Base-by-base conservation (phyloP, 1,140 invertebrate genomes). In the Xylocopa sonorina region DNA sequence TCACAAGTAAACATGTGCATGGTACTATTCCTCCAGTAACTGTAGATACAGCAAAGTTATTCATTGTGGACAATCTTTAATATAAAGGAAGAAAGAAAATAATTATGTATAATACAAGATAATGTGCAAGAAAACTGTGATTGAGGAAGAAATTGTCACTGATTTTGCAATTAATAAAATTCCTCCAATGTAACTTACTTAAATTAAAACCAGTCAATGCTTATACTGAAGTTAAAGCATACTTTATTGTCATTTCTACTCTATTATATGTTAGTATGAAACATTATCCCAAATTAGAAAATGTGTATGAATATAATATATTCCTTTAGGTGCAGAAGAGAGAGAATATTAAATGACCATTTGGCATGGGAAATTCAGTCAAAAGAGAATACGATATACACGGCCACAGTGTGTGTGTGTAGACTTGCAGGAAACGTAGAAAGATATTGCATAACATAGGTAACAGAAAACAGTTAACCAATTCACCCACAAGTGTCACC, bases 401-500 rank as follows among this genome's bases (percentile, higher is more conserved):
- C 53, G 46, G 18, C 21, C 29, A 76, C 16, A 78, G 55, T 50
- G n/a, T n/a, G n/a, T n/a, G n/a, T n/a, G n/a, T n/a, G 7, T 63
- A 63, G 43, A 48, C 51, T 73, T 78, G 80, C 75, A 81, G 67
- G 27, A 82, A 57, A 89, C 57, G 74, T 34, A 85, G 77, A 77
- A 29, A 87, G 68, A 81, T 57, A 74, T 84, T 77, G 81, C 85
- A 84, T 86, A 69, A 85, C 81, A 85, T 78, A 84, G 81, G 38
- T 41, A 58, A 89, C 82, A 85, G 75, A 75, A 87, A 88, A 91
- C 87, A 90, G 80, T 86, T 84, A 91, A 79, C 86, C 86, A 90
- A 86, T 85, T 86, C 78, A 80, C 81, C 88, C 86, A 34, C n/a
- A 38, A 71, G n/a, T 80, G 81, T 86, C 71, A 73, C 79, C 67